These are phyloP conservation scores for Neelides folsomi DNA, from an alignment of 2,888 invertebrate genomes.

Conservation along the genomic window DNA sequence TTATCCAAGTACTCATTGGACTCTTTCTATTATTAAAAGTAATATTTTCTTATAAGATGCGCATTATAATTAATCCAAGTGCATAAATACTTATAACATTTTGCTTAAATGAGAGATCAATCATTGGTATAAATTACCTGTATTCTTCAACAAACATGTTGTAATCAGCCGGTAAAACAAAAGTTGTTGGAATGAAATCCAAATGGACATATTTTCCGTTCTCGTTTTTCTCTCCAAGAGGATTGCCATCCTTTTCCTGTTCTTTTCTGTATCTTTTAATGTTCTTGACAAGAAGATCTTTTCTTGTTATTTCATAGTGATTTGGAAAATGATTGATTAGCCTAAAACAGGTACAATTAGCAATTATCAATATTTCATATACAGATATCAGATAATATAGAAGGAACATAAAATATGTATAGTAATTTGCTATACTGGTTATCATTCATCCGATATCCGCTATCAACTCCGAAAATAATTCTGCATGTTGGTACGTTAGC, in stretches of 20 bases:
- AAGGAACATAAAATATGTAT: not conserved
- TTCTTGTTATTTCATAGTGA: conserved; percentile 85
- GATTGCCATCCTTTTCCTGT: conserved; percentile 76
- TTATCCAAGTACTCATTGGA: conserved; percentile 88
- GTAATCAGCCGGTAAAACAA: conserved; percentile 87
- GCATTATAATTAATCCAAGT: not conserved
- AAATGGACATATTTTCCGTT: conserved; percentile 58
- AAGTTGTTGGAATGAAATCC: conserved; percentile 87
- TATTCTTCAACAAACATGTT: conserved; percentile 96
- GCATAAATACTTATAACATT: too few relatives aligned
- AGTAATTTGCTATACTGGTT: conserved; percentile 52
- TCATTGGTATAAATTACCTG: conserved; percentile 38
- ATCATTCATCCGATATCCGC: conserved; percentile 79
- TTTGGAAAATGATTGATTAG: conserved; percentile 93
- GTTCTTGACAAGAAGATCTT: conserved; percentile 90
- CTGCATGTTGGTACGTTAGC: conserved; percentile 81
- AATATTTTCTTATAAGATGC: not conserved
- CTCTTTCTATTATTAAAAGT: conserved; percentile 51
- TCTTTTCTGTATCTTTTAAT: conserved; percentile 88
- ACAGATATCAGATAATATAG: not conserved
- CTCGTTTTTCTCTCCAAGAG: conserved; percentile 70
- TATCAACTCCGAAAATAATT: conserved; percentile 79
- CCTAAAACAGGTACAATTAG: conserved; percentile 39
- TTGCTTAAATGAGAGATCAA: not conserved
- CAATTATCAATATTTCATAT: conserved; percentile 5